Conservation (phyloP, 2,797 vertebrate genomes). For the Chiropotes sagulatus region DNA sequence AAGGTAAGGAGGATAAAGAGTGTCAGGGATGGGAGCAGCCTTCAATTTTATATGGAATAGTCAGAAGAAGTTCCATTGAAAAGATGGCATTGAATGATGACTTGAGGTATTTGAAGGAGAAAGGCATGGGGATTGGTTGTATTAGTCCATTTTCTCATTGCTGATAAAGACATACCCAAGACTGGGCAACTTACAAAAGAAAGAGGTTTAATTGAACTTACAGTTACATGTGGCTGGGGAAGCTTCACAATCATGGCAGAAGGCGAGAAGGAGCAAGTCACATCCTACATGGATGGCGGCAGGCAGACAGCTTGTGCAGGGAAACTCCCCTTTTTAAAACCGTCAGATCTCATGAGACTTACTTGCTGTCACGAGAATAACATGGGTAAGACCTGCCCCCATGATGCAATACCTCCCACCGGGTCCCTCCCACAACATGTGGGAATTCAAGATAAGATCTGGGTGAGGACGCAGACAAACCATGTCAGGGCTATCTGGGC, state of each 20-base stretch:
- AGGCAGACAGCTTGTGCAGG: background rate
- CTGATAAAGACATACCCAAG: background rate
- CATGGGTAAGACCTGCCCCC: background rate
- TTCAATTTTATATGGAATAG: background rate
- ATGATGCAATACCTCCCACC: background rate
- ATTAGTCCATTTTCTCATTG: background rate
- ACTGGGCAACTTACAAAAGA: background rate
- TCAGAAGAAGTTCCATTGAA: background rate
- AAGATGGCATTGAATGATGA: background rate
- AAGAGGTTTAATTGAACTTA: background rate
- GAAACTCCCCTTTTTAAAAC: background rate
- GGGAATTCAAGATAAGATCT: background rate
- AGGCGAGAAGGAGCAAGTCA: background rate
- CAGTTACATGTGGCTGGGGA: background rate
- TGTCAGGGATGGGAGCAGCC: background rate
- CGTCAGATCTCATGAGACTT: background rate
- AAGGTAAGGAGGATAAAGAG: background rate
- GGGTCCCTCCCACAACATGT: background rate
- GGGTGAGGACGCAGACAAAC: background rate
- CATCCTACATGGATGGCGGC: background rate
- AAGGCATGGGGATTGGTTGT: background rate
- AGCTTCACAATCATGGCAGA: background rate
- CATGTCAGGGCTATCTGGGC: background rate
- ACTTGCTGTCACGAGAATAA: background rate
- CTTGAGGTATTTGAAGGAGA: background rate